These are phyloP conservation scores for Macrocentrus cingulum DNA, from an alignment of 1,140 invertebrate species.

Conservation along the genomic window DNA sequence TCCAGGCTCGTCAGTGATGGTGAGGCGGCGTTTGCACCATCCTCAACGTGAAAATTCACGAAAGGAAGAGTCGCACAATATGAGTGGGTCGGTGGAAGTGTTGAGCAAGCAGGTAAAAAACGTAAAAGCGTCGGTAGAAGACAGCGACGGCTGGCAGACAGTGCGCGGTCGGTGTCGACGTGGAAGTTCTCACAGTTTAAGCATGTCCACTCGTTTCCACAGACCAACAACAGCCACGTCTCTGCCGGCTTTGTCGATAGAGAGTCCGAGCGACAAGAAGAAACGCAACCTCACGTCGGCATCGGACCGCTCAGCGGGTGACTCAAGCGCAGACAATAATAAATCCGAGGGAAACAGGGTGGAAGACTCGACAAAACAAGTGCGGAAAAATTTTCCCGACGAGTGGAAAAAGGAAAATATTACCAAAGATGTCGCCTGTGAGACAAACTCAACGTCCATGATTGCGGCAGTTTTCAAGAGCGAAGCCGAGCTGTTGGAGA, in stretches of 20 bases:
- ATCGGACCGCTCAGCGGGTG: constrained; percentile 26
- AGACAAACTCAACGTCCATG: constrained; percentile 53
- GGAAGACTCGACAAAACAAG: constrained; percentile 23
- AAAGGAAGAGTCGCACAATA: constrained; percentile 34
- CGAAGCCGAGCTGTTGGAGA: constrained; percentile 60
- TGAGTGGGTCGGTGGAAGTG: constrained; percentile 47
- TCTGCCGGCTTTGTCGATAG: constrained; percentile 61
- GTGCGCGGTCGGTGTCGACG: constrained; percentile 61
- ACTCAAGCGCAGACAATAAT: constrained; percentile 32
- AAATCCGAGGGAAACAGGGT: constrained; percentile 45
- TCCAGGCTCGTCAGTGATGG: constrained; percentile 43
- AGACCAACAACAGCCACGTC: constrained; percentile 62
- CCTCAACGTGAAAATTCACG: constrained; percentile 14
- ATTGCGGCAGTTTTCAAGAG: constrained; percentile 58
- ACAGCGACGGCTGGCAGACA: constrained; percentile 67
- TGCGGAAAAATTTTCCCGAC: constrained; percentile 9
- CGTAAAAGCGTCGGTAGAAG: constrained; percentile 38
- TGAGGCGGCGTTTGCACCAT: constrained; percentile 39
- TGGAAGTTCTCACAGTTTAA: constrained; percentile 52
- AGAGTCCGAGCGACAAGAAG: constrained; percentile 50
- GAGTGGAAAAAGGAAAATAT: constrained; percentile 15
- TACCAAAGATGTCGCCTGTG: constrained; percentile 22
- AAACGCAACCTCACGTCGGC: constrained; percentile 42
- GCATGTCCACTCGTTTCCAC: constrained; percentile 58
- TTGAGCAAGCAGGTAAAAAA: constrained; percentile 34